These are phyloP conservation scores for Calcarius lapponicus DNA, from an alignment of 2,797 vertebrate genomes.

Conservation along the genomic window DNA sequence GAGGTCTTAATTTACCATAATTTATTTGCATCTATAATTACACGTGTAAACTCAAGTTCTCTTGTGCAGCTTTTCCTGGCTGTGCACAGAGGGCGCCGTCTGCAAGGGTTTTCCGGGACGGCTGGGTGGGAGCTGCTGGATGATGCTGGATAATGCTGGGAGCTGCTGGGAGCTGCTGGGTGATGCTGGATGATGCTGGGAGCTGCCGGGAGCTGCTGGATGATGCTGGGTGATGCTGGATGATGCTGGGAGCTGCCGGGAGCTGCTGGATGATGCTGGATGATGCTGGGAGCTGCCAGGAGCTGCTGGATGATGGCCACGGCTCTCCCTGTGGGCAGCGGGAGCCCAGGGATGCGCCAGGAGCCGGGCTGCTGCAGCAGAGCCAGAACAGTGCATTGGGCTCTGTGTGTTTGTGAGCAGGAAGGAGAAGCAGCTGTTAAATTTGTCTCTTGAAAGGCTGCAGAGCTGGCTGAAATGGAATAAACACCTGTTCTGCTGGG, in stretches of 20 bases:
- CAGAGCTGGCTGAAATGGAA: neutral
- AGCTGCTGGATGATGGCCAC: neutral
- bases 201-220: neutral
- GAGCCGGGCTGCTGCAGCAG: neutral
- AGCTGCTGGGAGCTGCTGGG: neutral
- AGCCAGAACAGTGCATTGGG: accelerated
- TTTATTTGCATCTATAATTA: neutral
- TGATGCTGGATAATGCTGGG: neutral
- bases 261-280: no score
- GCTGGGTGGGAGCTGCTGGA: neutral
- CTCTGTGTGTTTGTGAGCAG: accelerated
- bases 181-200: no score
- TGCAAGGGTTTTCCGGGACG: accelerated
- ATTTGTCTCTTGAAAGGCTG: neutral
- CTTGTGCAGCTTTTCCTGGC: neutral
- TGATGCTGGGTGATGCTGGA: no score
- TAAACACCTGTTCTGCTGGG: neutral
- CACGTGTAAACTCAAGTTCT: accelerated
- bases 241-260: neutral
- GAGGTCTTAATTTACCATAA: neutral
- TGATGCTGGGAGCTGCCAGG: neutral
- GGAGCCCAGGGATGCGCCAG: accelerated
- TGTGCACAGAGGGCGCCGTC: neutral
- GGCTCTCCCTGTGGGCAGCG: accelerated
- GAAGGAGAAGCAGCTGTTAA: neutral